These are phyloP conservation scores for Leptinotarsa lineolata DNA, from an alignment of 1,140 invertebrate species.

Conservation along the genomic window DNA sequence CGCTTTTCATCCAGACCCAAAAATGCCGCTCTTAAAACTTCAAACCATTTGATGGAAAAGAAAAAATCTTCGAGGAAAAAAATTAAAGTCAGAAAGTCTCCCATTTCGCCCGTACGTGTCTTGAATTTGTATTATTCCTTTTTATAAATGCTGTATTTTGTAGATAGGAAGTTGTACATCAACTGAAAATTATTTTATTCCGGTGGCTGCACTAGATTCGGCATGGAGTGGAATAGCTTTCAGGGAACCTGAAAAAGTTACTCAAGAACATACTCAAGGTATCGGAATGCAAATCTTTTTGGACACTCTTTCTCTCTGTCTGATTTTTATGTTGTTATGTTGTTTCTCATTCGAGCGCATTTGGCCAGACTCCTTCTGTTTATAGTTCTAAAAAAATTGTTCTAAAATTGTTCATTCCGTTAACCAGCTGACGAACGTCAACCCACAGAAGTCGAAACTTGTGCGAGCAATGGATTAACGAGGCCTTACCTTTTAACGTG, in stretches of 20 bases:
- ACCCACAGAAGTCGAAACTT: too few species aligned
- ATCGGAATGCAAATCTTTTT: neutral
- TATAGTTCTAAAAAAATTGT: too few species aligned
- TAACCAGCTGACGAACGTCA: too few species aligned
- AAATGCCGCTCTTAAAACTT: neutral
- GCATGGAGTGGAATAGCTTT: constrained; percentile 16
- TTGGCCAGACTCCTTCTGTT: too few species aligned
- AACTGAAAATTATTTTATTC: constrained; percentile 9
- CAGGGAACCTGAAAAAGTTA: neutral
- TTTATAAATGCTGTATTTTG: neutral
- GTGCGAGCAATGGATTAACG: too few species aligned
- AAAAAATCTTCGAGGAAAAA: constrained; percentile 2
- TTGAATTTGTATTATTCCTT: neutral
- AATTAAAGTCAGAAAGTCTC: constrained; percentile 10
- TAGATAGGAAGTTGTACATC: neutral
- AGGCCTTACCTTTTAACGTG: too few species aligned
- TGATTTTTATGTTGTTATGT: too few species aligned
- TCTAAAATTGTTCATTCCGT: too few species aligned
- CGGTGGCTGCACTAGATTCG: constrained; percentile 14
- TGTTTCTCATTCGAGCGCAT: too few species aligned
- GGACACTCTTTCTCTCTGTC: too few species aligned
- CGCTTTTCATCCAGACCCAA: neutral
- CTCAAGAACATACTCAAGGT: neutral
- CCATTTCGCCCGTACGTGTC: neutral
- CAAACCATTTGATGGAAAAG: neutral